Evolutionary conservation across 1,140 invertebrate genomes (phyloP), one percentile per base, ranked within the genome.

Genomic region (Dendrolimus kikuchii): DNA sequence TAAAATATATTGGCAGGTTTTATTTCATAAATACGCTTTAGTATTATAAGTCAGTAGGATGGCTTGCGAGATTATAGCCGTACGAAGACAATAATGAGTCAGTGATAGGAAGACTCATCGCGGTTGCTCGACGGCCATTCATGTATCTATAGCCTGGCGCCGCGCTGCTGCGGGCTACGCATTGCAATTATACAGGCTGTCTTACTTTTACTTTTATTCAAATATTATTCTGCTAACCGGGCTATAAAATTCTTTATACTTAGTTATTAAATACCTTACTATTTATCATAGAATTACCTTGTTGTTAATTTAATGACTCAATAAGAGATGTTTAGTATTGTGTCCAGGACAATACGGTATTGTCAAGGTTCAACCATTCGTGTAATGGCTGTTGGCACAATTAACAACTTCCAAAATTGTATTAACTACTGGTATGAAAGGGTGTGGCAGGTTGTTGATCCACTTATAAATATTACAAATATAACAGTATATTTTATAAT

Each of bases 41-140:
- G 23, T 23, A 23, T 23, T 23, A 23, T 23, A 23, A 3, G 23
- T 23, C 1, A 23, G 23, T 23, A 23, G 23, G 23, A 23, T 23
- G 23, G 23, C 23, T 23, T 23, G 23, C 23, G 3, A 23, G 23
- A 49, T 49, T 6, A 51, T 50, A 38, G 41, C 8, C 40, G 43
- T 9, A 47, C 6, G 38, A 9, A 41, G 47, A 42, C 45, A 60
- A 7, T 46, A 46, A 59, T 61, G 55, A 60, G 40, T 66, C 62
- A 65, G 37, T 23, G 23, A 64, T 55, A 51, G 54, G 53, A 53
- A 63, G 62, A 68, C 53, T 64, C 60, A 58, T 51, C 48, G 56
- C 54, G 67, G 37, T 70, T 72, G 6, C 54, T 81, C 0, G 65
- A 49, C 6, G 58, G 71, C 67, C 49, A 60, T 48, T 63, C 52